Evolutionary conservation across 2,113 vertebrate genomes (phyloP).

Genomic region (Hipposideros armiger): DNA sequence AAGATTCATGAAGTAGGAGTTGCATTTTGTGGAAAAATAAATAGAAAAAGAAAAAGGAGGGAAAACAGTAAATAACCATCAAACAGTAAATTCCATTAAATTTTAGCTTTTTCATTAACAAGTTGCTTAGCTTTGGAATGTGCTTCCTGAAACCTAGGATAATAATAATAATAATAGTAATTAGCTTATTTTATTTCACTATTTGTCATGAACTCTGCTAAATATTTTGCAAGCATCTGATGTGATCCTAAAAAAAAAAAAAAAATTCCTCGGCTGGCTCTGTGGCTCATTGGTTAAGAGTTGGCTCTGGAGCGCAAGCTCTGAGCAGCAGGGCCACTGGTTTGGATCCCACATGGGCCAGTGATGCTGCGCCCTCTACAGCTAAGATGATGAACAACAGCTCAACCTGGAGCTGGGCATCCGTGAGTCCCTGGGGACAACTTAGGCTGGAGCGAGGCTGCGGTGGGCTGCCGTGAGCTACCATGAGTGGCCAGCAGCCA

Average conservation of each 20-base stretch:
- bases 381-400: too few species aligned
- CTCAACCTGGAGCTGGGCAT: too few species aligned
- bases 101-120: not conserved
- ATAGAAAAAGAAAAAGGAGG: not conserved
- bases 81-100: not conserved
- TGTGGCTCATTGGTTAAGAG: too few species aligned
- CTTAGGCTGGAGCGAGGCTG: too few species aligned
- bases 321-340: too few species aligned
- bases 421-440: too few species aligned
- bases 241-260: not conserved
- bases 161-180: not conserved
- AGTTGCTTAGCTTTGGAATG: constrained; percentile 14
- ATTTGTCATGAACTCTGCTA: not conserved
- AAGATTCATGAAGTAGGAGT: not conserved
- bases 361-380: too few species aligned
- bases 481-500: too few species aligned
- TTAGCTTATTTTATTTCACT: not conserved
- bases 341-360: too few species aligned
- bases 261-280: too few species aligned
- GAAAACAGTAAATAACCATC: not conserved
- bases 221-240: not conserved
- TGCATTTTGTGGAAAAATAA: not conserved
- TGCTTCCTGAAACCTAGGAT: not conserved
- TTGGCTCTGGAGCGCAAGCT: too few species aligned
- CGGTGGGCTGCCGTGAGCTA: too few species aligned